Conservation (phyloP, 2,113 vertebrate species). For the Chionodraco myersi region DNA sequence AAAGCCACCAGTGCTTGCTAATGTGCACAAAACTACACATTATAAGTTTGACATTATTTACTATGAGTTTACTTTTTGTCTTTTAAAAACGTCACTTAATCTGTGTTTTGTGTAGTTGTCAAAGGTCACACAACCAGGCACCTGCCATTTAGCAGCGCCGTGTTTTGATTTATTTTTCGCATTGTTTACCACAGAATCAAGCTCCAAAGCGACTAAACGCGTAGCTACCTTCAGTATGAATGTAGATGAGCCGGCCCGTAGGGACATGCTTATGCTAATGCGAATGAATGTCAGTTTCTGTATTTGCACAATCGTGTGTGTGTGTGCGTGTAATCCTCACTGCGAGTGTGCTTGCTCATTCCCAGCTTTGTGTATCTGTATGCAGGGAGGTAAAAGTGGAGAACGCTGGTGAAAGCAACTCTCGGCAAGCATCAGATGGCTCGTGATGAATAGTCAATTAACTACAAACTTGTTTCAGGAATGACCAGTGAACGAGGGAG, state of each 20-base stretch:
- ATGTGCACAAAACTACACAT: not conserved
- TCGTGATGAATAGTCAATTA: constrained; percentile 81
- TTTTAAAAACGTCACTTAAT: constrained; percentile 32
- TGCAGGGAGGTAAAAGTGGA: constrained; percentile 46
- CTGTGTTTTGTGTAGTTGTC: constrained; percentile 2
- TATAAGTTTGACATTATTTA: no score
- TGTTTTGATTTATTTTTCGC: constrained; percentile 37
- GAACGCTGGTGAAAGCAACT: constrained; percentile 58
- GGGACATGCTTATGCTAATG: constrained; percentile 18
- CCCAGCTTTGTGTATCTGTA: constrained; percentile 34
- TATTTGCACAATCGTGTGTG: not conserved
- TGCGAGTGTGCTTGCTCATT: not conserved
- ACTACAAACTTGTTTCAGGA: constrained; percentile 83
- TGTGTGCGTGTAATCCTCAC: not conserved
- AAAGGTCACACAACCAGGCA: constrained; percentile 34
- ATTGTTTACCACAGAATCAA: constrained; percentile 56
- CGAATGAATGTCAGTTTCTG: not conserved
- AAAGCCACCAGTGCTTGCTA: no score
- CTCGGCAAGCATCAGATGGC: constrained; percentile 68
- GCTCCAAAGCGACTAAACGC: constrained; percentile 44
- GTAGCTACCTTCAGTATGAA: constrained; percentile 32
- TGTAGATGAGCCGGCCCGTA: constrained; percentile 48
- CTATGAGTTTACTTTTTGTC: not conserved
- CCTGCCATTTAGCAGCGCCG: not conserved
- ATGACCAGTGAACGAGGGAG: constrained; percentile 71